Base-by-base conservation (phyloP, 2,797 vertebrate species). In the Rhadinocentrus ornatus region DNA sequence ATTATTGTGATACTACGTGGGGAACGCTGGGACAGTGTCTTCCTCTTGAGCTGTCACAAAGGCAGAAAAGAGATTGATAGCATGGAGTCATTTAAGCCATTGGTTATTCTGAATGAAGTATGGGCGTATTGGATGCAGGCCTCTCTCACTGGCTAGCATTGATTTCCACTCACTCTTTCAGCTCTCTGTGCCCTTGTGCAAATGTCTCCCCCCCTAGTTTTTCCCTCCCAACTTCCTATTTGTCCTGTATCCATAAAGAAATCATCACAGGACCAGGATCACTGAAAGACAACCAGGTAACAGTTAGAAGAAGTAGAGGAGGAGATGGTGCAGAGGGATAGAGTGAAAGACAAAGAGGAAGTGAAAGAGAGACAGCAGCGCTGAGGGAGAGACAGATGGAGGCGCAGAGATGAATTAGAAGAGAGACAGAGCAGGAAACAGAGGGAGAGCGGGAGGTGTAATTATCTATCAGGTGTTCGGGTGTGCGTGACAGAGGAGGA, bases 381-480 rank as follows among this genome's bases (percentile, higher is more conserved):
- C 37, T 41, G 80, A 73, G 44, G 71, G 75, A 70, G 85, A 86
- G 83, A 85, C 84, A 86, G 87, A 78, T 82, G 77, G 88, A 78
- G 59, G 55, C 7, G 63, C 50, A 62, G 68, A 34, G 80, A 78
- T 62, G 77, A 81, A 83, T 54, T 52, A 73, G 73, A 63, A 82
- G 86, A 87, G 84, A 70, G 87, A 88, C 75, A 73, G 81, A 86
- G 82, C 78, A 90, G 84, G 84, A 89, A 87, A 89, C 86, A 79
- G 89, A 88, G 81, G 78, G 85, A 85, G 86, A 85, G 87, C 89
- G 85, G 80, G 84, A 88, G 86, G 87, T 88, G 88, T 93, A 91
- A 93, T 93, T 93, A 93, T 93, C 91, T 84, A 91, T 93, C 93
- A 94, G 93, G 92, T 94, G 93, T 92, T 90, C 88, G 87, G 86